Base-by-base conservation (phyloP, 2,888 invertebrate genomes). In the Pterobdella sp. region DNA sequence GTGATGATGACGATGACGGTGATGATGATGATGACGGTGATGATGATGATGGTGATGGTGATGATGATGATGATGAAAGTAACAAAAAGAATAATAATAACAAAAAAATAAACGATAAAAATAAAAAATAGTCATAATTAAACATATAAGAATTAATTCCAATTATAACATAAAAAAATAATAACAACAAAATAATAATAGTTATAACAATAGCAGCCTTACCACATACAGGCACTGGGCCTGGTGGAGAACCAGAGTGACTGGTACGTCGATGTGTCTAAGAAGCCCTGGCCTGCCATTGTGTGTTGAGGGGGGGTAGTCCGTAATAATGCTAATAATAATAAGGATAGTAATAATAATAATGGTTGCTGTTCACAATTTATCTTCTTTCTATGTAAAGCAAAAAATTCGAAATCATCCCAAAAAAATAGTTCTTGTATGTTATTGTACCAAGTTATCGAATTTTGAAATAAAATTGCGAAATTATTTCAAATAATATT, bases 231-330 rank as follows among this genome's bases (percentile, higher is more conserved):
- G 89, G 87, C 88, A 18, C 86, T 94, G 79, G 93, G 92, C 56
- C 85, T 94, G 80, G 92, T 92, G 1, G 93, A 94, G 83, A 94
- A 94, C 83, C 92, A 93, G 84, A 93, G 93, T 83, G 90, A 91
- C 82, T 94, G 92, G 91, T 94, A 94, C 82, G 85, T 90, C 73
- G 90, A 90, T 31, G 88, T 88, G 76, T 88, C 88, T 72, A 87
- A 88, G 79, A 87, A 87, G 66, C 90, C 91, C 0, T 94, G 93
- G 93, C 93, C 93, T 4, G 93, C 93, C 0, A 82, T 93, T 68
- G 92, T 91, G 78, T 79, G n/a, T n/a, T n/a, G n/a, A n/a, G n/a
- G n/a, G n/a, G n/a, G n/a, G n/a, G n/a, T n/a, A n/a, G n/a, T n/a
- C n/a, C n/a, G n/a, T n/a, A n/a, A n/a, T n/a, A n/a, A n/a, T n/a